Conservation (phyloP, 2,888 invertebrate species). For the Liposcelis brunnea region DNA sequence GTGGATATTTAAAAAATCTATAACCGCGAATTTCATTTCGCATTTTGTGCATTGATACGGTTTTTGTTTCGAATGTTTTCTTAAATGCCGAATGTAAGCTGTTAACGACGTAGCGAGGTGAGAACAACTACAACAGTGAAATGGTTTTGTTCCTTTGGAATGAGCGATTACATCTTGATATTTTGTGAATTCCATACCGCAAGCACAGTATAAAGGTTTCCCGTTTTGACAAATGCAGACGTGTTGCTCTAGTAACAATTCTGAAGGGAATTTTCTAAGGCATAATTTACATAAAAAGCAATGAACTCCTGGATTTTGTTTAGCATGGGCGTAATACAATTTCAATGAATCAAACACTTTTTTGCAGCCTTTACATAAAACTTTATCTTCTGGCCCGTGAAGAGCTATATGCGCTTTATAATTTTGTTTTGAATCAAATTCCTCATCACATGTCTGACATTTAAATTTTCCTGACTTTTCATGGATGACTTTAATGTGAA, state of each 20-base stretch:
- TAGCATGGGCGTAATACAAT: background rate
- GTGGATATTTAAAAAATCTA: background rate
- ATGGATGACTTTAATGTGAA: too few species aligned
- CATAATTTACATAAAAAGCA: background rate
- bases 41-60: background rate
- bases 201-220: constrained; percentile 3
- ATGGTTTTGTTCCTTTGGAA: background rate
- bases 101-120: background rate
- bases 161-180: constrained; percentile 1
- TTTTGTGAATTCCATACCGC: background rate
- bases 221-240: background rate
- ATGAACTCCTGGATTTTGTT: background rate
- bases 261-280: background rate
- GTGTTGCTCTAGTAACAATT: background rate
- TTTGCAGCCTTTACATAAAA: background rate
- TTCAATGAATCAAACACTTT: background rate
- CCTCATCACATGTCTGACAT: constrained; percentile 1
- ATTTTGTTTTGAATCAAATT: background rate
- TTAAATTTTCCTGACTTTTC: background rate
- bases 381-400: background rate
- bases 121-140: background rate
- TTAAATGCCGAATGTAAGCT: background rate
- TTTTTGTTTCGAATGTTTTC: constrained; percentile 5
- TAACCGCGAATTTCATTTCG: background rate
- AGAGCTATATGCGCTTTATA: background rate